Evolutionary conservation across 64 coral and sea anemone genomes (phyloP).

Genomic region (Acropora tenuis): DNA sequence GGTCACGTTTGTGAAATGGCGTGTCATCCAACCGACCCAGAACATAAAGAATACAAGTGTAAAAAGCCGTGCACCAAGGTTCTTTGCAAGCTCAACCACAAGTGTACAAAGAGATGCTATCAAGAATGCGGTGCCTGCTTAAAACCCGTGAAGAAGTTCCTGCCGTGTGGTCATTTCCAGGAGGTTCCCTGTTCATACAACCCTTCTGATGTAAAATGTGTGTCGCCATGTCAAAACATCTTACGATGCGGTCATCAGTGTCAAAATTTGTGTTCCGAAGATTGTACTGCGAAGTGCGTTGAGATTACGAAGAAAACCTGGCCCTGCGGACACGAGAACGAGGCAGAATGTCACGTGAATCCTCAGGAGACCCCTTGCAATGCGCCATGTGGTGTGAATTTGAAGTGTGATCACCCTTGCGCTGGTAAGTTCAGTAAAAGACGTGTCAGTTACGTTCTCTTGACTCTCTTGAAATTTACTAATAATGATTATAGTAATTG

Average conservation of each 20-base stretch:
- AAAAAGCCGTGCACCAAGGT: conserved; percentile 44
- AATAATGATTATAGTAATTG: no score
- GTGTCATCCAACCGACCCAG: conserved; percentile 77
- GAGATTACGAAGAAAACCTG: conserved; percentile 37
- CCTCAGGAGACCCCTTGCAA: conserved; percentile 22
- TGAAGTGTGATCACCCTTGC: conserved; percentile 60
- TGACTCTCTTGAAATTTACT: no score
- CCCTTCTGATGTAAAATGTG: conserved; percentile 35
- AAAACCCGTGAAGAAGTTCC: conserved; percentile 9
- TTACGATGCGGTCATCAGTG: conserved; percentile 84
- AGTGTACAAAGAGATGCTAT: conserved; percentile 44
- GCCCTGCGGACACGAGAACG: conserved; percentile 69
- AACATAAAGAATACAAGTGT: conserved; percentile 68
- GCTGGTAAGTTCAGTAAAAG: conserved; percentile 13
- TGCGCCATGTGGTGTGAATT: conserved; percentile 38
- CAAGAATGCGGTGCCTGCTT: conserved; percentile 59
- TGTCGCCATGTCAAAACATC: conserved; percentile 27
- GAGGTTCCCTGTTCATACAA: conserved; percentile 40
- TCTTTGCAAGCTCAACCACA: conserved; percentile 28
- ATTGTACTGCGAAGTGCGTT: conserved; percentile 59
- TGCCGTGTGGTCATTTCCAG: conserved; percentile 49
- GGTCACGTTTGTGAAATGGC: conserved; percentile 73
- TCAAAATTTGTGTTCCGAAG: conserved; percentile 54
- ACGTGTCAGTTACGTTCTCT: no score
- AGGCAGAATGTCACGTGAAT: conserved; percentile 46